Base-by-base conservation (phyloP, 1,140 invertebrate genomes). In the Hyles euphorbiae region DNA sequence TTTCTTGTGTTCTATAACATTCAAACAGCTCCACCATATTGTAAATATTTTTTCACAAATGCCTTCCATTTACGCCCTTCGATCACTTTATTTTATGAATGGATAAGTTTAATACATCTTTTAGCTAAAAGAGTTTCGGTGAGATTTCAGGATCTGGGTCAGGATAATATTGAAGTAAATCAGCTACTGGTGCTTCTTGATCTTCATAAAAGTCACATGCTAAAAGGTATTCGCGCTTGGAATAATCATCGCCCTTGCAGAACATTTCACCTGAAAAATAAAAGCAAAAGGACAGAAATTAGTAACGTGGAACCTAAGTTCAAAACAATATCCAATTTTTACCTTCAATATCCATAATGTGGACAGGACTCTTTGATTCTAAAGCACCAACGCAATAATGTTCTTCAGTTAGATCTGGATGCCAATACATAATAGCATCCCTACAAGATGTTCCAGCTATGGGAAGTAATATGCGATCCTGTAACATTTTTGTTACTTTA, bases 181-280 rank as follows among this genome's bases (percentile, higher is more conserved):
- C 85, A 3, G 85, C 85, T 9, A 86, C 83, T 6, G 83, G 85
- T 7, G 85, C 74, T 65, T 88, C 85, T 68, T 88, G 83, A 53
- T 88, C 85, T 64, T 88, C 85, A 40, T 85, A 88, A 59, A 88
- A 88, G 49, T 88, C 85, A 66, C 85, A 88, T 1, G 85, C 85
- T 32, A 88, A 61, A 53, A 88, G 72, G 63, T 77, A 88, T 65
- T 88, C 85, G 32, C 85, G 70, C 60, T 88, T 88, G 0, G 85
- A 88, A 65, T 88, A 88, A 56, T 86, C 83, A 34, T 88, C 85
- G 9, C 85, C 85, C 64, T 86, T 86, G 55, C 85, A 88, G 71
- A 86, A 86, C 75, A 88, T 81, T 72, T 88, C 83, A 62, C 85
- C 85, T 88, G 57, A n/a, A 67, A 59, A 61, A 34, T 47, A 12